A percentile compares a stretch with the other conserved stretches of the same genome.
Conservation (phyloP, 2,797 vertebrate genomes). For the Acanthurus tractus region DNA sequence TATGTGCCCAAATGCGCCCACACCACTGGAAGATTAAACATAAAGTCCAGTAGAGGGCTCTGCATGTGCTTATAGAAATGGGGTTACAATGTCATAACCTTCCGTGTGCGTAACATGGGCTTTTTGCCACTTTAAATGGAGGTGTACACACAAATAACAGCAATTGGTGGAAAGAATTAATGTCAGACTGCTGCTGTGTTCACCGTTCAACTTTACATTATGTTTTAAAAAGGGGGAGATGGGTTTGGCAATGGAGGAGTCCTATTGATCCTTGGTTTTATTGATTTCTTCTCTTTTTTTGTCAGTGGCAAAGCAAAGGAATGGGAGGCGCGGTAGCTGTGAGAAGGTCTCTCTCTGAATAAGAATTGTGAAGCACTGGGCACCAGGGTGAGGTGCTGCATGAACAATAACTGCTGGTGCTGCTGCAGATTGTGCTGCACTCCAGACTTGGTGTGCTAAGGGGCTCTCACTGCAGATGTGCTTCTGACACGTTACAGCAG, state of each 20-base stretch:
- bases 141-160: slow-evolving; percentile 24
- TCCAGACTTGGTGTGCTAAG: slow-evolving; percentile 64
- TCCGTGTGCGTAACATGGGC: too few species aligned
- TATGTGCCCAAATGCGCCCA: too few species aligned
- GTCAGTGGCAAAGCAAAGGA: slow-evolving; percentile 69
- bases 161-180: slow-evolving; percentile 43
- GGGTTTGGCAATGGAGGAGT: slow-evolving; percentile 66
- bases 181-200: slow-evolving; percentile 67
- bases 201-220: slow-evolving; percentile 77
- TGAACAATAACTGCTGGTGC: slow-evolving; percentile 74
- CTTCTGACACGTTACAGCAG: slow-evolving; percentile 71
- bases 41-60: too few species aligned
- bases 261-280: slow-evolving; percentile 77
- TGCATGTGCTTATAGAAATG: too few species aligned
- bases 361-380: slow-evolving; percentile 76
- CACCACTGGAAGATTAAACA: too few species aligned
- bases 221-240: slow-evolving; percentile 70
- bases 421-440: slow-evolving; percentile 69
- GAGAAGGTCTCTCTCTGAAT: slow-evolving; percentile 79
- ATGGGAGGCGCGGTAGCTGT: slow-evolving; percentile 64
- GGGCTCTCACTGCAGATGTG: slow-evolving; percentile 74
- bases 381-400: slow-evolving; percentile 78
- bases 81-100: too few species aligned
- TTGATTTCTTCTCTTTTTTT: slow-evolving; percentile 78
- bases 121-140: slow-evolving; percentile 14